Conservation (phyloP, 1,140 invertebrate species). For the Nebria ingens region DNA sequence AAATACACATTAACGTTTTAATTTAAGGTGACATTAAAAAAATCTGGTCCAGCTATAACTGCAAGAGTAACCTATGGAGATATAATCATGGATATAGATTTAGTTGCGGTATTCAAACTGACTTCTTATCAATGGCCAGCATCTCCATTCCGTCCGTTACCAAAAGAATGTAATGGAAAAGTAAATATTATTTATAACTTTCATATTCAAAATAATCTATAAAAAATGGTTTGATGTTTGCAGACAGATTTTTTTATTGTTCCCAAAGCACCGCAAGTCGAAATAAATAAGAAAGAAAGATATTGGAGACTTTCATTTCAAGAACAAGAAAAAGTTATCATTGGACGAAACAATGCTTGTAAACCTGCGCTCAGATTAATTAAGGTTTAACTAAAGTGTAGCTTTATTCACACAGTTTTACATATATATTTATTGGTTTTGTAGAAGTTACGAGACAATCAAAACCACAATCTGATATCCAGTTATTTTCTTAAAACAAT, state of each 20-base stretch:
- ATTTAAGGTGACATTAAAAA: constrained; percentile 17
- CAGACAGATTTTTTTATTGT: constrained; percentile 26
- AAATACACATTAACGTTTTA: constrained; percentile 3
- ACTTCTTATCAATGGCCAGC: constrained; percentile 22
- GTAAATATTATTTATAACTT: too few relatives aligned
- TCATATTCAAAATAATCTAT: too few relatives aligned
- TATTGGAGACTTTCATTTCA: constrained; percentile 36
- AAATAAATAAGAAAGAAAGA: not conserved
- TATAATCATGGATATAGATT: constrained; percentile 25
- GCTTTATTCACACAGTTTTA: not conserved
- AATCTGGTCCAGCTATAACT: constrained; percentile 27
- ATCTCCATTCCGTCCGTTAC: constrained; percentile 14
- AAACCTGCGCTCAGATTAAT: constrained; percentile 32
- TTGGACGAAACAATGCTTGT: constrained; percentile 28
- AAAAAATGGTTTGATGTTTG: constrained; percentile 12
- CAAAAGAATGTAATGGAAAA: constrained; percentile 13
- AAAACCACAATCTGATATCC: constrained; percentile 34
- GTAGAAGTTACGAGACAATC: constrained; percentile 37
- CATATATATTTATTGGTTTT: constrained; percentile 20
- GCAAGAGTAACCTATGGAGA: constrained; percentile 20
- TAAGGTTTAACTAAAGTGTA: constrained; percentile 12
- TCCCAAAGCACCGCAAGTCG: constrained; percentile 24
- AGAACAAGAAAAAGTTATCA: constrained; percentile 32
- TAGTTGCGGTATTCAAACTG: constrained; percentile 29
- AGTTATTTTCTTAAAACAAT: constrained; percentile 44